Evolutionary conservation across 1,140 invertebrate genomes (phyloP).

Genomic region (Spodoptera frugiperda): DNA sequence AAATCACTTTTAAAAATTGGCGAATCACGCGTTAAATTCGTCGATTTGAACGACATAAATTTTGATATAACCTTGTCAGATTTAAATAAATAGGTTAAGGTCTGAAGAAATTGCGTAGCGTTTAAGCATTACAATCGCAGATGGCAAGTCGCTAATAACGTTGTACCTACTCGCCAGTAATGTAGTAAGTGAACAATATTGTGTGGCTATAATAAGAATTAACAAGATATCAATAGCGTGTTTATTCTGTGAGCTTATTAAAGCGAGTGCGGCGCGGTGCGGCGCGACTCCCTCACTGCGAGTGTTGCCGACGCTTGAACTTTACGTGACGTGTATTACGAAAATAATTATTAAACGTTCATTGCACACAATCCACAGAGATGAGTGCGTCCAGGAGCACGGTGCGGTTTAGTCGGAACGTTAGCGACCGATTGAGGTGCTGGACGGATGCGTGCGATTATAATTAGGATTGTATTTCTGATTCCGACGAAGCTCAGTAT

Average conservation of each 20-base stretch:
- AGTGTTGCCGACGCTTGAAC: slow-evolving; percentile 47
- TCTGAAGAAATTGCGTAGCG: slow-evolving; percentile 7
- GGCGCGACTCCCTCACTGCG: slow-evolving; percentile 16
- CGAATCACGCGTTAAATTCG: not conserved
- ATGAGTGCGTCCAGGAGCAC: slow-evolving; percentile 58
- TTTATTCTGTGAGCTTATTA: slow-evolving; percentile 43
- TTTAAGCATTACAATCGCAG: not conserved
- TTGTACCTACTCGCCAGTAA: slow-evolving; percentile 3
- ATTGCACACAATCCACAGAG: slow-evolving; percentile 58
- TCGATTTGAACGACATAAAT: slow-evolving; percentile 9
- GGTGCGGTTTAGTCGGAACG: slow-evolving; percentile 70
- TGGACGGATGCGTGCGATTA: slow-evolving; percentile 85
- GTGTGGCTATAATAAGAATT: slow-evolving; percentile 33
- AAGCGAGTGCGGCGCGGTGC: slow-evolving; percentile 35
- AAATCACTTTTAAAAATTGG: not conserved
- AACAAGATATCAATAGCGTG: slow-evolving; percentile 45
- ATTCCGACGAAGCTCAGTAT: slow-evolving; percentile 84
- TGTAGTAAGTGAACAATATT: slow-evolving; percentile 27
- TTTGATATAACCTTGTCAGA: slow-evolving; percentile 39
- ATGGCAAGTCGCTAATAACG: slow-evolving; percentile 32
- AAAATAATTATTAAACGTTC: slow-evolving; percentile 55
- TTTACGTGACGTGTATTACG: slow-evolving; percentile 53
- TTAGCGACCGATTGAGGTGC: slow-evolving; percentile 80
- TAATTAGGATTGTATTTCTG: slow-evolving; percentile 87
- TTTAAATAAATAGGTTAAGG: slow-evolving; percentile 32